Evolutionary conservation across 2,888 invertebrate species (phyloP), one percentile per base, ranked within the genome.

Genomic region (Mimachlamys varia): DNA sequence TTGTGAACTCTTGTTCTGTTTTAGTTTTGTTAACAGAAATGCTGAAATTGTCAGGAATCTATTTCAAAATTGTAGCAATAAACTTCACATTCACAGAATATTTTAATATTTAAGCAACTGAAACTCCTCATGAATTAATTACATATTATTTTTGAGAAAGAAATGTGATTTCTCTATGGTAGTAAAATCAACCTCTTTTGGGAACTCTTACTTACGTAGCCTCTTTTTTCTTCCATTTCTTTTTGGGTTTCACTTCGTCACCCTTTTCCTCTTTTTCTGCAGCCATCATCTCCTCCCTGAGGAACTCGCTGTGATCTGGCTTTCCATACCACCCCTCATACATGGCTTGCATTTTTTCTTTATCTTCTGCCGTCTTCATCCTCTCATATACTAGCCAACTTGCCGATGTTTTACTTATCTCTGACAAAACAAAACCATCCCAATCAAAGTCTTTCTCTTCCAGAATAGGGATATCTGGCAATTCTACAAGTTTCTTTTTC

Each of bases 371-470:
- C 22, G 93, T 94, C 49, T 92, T 90, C 89, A 95, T 95, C 55
- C 93, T 93, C 89, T 95, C 94, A 90, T 95, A 94, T 0, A 96
- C 96, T 62, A 96, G 94, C 96, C 96, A 96, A 88, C 95, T 94
- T n/a, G 97, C 96, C n/a, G 96, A 96, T 88, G 95, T 93, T 49
- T 95, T 91, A 92, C 96, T 96, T 55, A 97, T 90, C 55, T 95
- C 93, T 7, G 96, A 95, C 93, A 97, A 93, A n/a, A 96, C 92
- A 92, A 95, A 96, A 15, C 96, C 95, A 93, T 96, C 96, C 96
- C 96, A 96, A 53, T 96, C 95, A 92, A 93, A 93, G 2, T 92
- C 92, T 44, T 92, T 87, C 55, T 92, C 27, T 88, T 88, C 53
- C 22, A 88, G 53, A 50, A 88, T 90, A 13, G 76, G 76, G 33